A percentile compares a stretch with the other conserved stretches of the same genome.
Conservation (phyloP, 1,140 invertebrate genomes). For the Ips typographus region DNA sequence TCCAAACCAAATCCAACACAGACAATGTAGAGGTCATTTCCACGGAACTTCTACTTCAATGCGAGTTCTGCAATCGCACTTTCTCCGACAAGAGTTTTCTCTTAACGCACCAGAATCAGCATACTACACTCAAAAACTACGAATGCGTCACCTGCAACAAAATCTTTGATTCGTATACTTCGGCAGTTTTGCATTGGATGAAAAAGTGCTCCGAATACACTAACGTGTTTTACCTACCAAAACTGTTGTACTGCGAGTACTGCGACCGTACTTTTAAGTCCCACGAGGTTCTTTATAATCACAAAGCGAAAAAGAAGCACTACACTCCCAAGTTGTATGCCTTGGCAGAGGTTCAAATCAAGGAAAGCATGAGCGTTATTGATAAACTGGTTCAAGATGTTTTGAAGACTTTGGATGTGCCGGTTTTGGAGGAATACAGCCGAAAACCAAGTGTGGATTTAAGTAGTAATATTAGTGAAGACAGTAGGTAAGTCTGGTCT, state of each 20-base stretch:
- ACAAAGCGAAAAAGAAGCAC: conserved; percentile 52
- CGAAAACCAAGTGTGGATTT: not conserved
- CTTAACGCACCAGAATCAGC: conserved; percentile 54
- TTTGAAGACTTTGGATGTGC: conserved; percentile 41
- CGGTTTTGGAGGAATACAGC: conserved; percentile 6
- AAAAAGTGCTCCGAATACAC: conserved; percentile 57
- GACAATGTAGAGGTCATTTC: conserved; percentile 45
- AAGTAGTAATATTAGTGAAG: conserved; percentile 8
- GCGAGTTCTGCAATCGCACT: conserved; percentile 60
- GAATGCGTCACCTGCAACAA: conserved; percentile 58
- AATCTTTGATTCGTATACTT: conserved; percentile 54
- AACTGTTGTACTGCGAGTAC: conserved; percentile 51
- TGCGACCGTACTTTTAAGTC: conserved; percentile 51
- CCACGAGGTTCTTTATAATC: conserved; percentile 50
- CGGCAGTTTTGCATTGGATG: conserved; percentile 57
- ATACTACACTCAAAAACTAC: conserved; percentile 57
- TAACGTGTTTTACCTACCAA: conserved; percentile 50
- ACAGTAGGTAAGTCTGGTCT: not conserved
- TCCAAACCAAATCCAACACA: not conserved
- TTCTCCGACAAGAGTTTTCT: conserved; percentile 56
- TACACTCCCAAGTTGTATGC: conserved; percentile 46
- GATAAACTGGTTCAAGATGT: conserved; percentile 49
- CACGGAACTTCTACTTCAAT: conserved; percentile 56
- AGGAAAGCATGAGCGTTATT: conserved; percentile 42
- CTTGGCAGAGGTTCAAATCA: not conserved